Base-by-base conservation (phyloP, 2,888 invertebrate genomes). In the Melieria omissa region DNA sequence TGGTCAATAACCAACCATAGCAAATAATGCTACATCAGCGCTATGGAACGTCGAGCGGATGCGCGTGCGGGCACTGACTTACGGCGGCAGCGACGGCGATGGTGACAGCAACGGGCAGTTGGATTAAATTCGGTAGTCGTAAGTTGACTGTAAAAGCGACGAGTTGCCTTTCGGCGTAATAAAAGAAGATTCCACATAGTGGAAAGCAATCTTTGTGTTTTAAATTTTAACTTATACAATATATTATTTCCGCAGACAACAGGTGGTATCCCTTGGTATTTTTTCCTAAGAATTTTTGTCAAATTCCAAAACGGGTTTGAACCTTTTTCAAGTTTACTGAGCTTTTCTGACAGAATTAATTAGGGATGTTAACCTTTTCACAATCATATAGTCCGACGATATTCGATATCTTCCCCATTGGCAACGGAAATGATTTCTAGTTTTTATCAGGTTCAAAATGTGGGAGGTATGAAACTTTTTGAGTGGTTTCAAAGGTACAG, bases 381-480 rank as follows among this genome's bases (percentile, higher is more conserved):
- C 16, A 14, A 42, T 14, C 14, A 29, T 42, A 65, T 42, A 65
- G 45, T 65, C 55, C 8, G 65, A 44, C 46, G 45, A 14, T 6
- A 6, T 10, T 16, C 67, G 49, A 67, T 58, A 67, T 29, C 47
- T 41, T 9, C 41, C 42, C 67, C 60, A 67, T 49, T 67, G 67
- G 3, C 47, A 12, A 16, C 60, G 67, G 42, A 46, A 44, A 46
- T 54, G 54, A 14, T 65, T 65, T 42, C 65, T 65, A 10, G 12
- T 65, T 65, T 65, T 52, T 4, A 54, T 54, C 9, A 54, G 29
- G 41, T 29, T 54, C 12, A 65, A 7, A 52, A 54, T 65, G n/a
- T 29, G 41, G 16, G 5, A 4, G 2, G 44, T 63, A 46, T 47
- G 47, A n/a, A 47, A 8, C 4, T 12, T 46, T 41, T 63, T 63